These are phyloP conservation scores for Tor tambroides DNA, from an alignment of 2,113 vertebrate species.

Conservation along the genomic window DNA sequence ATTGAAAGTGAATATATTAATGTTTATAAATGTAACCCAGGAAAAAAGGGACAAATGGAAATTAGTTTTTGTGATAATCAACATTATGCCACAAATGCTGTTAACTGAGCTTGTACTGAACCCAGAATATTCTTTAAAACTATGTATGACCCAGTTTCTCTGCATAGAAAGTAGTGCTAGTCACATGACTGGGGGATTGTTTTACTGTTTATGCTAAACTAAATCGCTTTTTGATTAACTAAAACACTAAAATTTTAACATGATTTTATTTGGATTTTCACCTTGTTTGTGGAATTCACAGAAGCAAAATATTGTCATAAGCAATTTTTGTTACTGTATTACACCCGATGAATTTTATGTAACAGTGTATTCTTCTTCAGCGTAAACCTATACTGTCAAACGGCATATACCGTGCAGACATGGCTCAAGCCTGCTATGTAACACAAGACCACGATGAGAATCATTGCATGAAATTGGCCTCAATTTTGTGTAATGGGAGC, in stretches of 20 bases:
- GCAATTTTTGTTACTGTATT: background rate
- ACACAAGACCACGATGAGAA: conserved; percentile 50
- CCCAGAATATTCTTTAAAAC: conserved; percentile 9
- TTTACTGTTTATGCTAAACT: background rate
- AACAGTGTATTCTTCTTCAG: conserved; percentile 24
- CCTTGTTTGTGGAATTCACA: background rate
- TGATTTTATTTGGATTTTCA: background rate
- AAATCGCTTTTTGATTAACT: background rate
- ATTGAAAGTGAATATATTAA: conserved; percentile 7
- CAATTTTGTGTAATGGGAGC: conserved; percentile 53
- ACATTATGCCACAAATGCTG: background rate
- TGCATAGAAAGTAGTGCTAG: background rate
- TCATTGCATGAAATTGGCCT: conserved; percentile 52
- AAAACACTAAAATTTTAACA: background rate
- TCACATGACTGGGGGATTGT: background rate
- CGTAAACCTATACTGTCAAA: conserved; percentile 14
- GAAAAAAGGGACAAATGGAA: background rate
- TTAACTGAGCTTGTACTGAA: background rate
- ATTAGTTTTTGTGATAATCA: background rate
- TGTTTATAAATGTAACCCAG: background rate
- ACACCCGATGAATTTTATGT: background rate
- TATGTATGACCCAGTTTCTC: conserved; percentile 36
- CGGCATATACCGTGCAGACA: conserved; percentile 40
- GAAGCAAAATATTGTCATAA: background rate
- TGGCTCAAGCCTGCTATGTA: conserved; percentile 38